Percentiles rank a stretch among this genome's conserved stretches.
Conservation (phyloP, 2,888 invertebrate species). For the Chrysomela aeneicollis region DNA sequence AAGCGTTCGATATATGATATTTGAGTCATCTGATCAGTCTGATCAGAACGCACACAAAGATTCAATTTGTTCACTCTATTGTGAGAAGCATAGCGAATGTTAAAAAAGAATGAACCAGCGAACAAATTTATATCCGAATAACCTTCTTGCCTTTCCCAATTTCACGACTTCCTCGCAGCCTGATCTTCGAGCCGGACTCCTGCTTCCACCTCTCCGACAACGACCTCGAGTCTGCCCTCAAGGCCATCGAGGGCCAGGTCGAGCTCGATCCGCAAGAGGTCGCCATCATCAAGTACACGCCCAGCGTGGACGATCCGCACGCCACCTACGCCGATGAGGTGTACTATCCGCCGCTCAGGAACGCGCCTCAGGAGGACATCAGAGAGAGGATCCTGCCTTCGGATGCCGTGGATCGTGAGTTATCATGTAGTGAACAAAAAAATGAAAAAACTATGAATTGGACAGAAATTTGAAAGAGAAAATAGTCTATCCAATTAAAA, state of each 20-base stretch:
- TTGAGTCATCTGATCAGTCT: too few species aligned
- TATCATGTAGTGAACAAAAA: too few species aligned
- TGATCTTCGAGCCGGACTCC: constrained; percentile 61
- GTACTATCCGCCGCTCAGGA: constrained; percentile 74
- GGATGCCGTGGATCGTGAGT: constrained; percentile 55
- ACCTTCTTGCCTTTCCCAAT: background rate
- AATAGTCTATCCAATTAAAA: too few species aligned
- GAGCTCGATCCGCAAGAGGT: constrained; percentile 72
- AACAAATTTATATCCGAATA: too few species aligned
- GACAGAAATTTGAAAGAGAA: too few species aligned
- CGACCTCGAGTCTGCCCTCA: constrained; percentile 64
- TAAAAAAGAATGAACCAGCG: too few species aligned
- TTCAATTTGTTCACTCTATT: background rate
- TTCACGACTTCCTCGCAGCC: constrained; percentile 46
- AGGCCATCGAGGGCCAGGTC: constrained; percentile 63
- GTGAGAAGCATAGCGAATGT: too few species aligned
- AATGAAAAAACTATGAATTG: too few species aligned
- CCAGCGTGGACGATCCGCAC: constrained; percentile 69
- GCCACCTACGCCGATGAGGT: constrained; percentile 82
- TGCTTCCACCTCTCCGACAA: constrained; percentile 64
- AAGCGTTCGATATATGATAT: too few species aligned
- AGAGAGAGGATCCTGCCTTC: constrained; percentile 64
- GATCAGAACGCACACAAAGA: too few species aligned
- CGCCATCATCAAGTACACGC: constrained; percentile 82
- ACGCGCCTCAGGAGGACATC: constrained; percentile 53